phyloP scores from a whole-genome alignment of 2,113 vertebrate genomes.

The Nycticebus coucang region DNA sequence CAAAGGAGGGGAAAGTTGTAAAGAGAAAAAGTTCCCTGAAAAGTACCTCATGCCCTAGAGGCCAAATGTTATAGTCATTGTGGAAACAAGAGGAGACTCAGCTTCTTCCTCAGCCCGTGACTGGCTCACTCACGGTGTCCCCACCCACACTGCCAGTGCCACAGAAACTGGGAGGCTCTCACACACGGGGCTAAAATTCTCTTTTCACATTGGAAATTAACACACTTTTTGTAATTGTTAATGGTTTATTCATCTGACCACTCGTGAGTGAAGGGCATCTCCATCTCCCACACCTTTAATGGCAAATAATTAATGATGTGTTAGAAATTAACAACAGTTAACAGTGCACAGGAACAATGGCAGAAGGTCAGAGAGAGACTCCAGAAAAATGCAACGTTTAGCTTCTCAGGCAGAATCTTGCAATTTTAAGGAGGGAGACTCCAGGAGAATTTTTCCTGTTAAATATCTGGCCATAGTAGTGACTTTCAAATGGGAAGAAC shows the following conservation, averaged over 20 bases:
- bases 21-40: constrained; percentile 31
- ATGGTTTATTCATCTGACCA: constrained; percentile 78
- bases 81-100: not conserved
- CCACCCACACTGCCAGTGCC: not conserved
- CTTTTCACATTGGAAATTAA: constrained; percentile 78
- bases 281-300: constrained; percentile 82
- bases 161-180: constrained; percentile 63
- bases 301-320: constrained; percentile 86
- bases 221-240: constrained; percentile 81
- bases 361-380: constrained; percentile 82
- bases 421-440: constrained; percentile 50
- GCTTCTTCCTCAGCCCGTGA: not conserved
- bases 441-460: not conserved
- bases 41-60: constrained; percentile 35
- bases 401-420: constrained; percentile 62
- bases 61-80: constrained; percentile 13
- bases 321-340: constrained; percentile 88
- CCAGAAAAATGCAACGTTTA: constrained; percentile 62
- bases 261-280: constrained; percentile 84
- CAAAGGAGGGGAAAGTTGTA: not conserved
- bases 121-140: not conserved
- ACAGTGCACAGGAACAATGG: constrained; percentile 79
- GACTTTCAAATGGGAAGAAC: constrained; percentile 29
- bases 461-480: constrained; percentile 39
- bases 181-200: constrained; percentile 32